Evolutionary conservation across 2,888 invertebrate species (phyloP).

Genomic region (Sussaba pulchella): DNA sequence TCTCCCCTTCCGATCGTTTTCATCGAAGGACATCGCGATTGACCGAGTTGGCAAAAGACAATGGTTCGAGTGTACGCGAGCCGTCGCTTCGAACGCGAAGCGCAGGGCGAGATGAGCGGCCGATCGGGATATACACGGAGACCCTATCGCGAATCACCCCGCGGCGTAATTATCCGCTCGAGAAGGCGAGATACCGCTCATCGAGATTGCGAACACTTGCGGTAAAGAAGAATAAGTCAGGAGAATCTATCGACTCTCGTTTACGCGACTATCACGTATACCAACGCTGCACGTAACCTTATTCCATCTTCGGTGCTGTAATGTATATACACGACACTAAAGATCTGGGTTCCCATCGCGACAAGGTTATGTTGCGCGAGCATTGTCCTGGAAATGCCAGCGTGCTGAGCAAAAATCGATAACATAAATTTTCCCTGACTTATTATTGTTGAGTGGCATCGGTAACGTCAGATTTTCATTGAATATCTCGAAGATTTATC

Average conservation of each 20-base stretch:
- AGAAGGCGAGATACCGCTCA: conserved; percentile 73
- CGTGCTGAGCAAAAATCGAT: conserved; percentile 40
- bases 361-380: conserved; percentile 62
- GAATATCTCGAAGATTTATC: conserved; percentile 42
- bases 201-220: conserved; percentile 55
- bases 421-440: conserved; percentile 47
- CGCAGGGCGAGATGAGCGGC: conserved; percentile 56
- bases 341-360: conserved; percentile 48
- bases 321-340: conserved; percentile 31
- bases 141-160: conserved; percentile 74
- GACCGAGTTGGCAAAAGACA: conserved; percentile 80
- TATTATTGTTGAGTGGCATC: conserved; percentile 44
- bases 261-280: conserved; percentile 38
- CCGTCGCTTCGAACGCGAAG: conserved; percentile 52
- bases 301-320: conserved; percentile 46
- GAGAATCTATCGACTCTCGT: conserved; percentile 58
- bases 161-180: conserved; percentile 74
- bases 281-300: conserved; percentile 48
- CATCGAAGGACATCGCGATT: conserved; percentile 82
- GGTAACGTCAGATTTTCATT: conserved; percentile 27
- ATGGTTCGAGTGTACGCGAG: conserved; percentile 64
- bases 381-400: conserved; percentile 67
- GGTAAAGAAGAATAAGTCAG: conserved; percentile 43
- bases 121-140: conserved; percentile 60
- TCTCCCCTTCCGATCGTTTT: conserved; percentile 77